Percentiles rank a stretch among this genome's conserved stretches.
Conservation (phyloP, 2,888 invertebrate species). For the Agrochola macilenta region DNA sequence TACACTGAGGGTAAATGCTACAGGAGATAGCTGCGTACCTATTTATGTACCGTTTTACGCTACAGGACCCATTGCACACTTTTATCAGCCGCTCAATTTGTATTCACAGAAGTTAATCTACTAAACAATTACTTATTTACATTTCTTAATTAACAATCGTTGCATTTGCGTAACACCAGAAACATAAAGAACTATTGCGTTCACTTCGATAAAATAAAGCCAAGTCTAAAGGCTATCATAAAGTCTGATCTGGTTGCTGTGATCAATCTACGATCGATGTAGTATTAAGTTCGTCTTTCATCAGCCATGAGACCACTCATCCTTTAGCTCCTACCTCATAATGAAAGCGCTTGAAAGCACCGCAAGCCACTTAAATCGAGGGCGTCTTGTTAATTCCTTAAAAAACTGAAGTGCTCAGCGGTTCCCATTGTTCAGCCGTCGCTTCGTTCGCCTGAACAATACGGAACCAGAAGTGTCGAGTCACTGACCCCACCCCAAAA, state of each 20-base stretch:
- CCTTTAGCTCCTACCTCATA: conserved; percentile 56
- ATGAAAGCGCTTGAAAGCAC: conserved; percentile 55
- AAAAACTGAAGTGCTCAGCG: conserved; percentile 68
- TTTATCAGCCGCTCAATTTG: conserved; percentile 11
- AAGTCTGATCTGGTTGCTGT: conserved; percentile 15
- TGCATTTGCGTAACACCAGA: not conserved
- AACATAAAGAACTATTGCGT: not conserved
- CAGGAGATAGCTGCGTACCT: not conserved
- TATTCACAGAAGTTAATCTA: not conserved
- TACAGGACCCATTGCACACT: not conserved
- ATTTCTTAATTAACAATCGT: not conserved
- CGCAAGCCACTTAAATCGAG: conserved; percentile 67
- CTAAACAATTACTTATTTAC: not conserved
- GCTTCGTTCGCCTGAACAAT: conserved; percentile 66
- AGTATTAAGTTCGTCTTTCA: conserved; percentile 28
- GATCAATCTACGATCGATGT: conserved; percentile 41
- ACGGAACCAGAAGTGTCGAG: conserved; percentile 65
- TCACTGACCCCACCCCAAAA: conserved; percentile 59
- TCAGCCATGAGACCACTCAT: conserved; percentile 50
- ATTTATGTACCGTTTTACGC: not conserved
- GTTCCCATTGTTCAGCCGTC: conserved; percentile 68
- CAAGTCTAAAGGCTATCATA: conserved; percentile 8
- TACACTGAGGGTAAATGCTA: not conserved
- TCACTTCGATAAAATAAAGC: not conserved
- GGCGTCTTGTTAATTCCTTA: conserved; percentile 72